Percentiles rank a stretch among this genome's conserved stretches.
These are phyloP conservation scores for Rhagonycha lutea DNA, from an alignment of 2,888 invertebrate genomes.

Conservation along the genomic window DNA sequence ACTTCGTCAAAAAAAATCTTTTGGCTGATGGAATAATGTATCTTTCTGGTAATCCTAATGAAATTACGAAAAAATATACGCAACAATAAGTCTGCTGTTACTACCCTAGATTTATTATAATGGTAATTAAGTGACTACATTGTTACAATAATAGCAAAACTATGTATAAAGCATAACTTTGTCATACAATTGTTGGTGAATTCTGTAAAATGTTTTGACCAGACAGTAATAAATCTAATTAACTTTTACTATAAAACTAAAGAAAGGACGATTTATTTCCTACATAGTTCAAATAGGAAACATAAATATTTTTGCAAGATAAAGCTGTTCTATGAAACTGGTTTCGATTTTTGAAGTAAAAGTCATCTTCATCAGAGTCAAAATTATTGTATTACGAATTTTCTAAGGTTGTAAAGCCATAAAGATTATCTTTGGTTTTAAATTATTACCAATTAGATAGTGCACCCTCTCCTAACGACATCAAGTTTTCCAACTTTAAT, in stretches of 20 bases:
- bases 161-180: neutral
- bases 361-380: too few relatives aligned
- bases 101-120: neutral
- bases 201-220: neutral
- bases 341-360: too few relatives aligned
- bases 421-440: neutral
- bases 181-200: neutral
- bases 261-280: neutral
- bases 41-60: neutral
- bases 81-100: neutral
- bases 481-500: neutral
- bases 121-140: neutral
- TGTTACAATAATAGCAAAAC: neutral
- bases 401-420: too few relatives aligned
- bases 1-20: neutral
- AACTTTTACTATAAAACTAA: neutral
- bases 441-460: neutral
- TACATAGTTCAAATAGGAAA: neutral
- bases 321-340: neutral
- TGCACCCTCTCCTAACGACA: neutral
- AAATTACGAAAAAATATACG: neutral
- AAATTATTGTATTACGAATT: too few relatives aligned
- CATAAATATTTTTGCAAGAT: neutral
- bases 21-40: neutral
- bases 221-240: neutral